phyloP scores from a whole-genome alignment of 23 tunicate genomes.

The Halocynthia roretzi region DNA sequence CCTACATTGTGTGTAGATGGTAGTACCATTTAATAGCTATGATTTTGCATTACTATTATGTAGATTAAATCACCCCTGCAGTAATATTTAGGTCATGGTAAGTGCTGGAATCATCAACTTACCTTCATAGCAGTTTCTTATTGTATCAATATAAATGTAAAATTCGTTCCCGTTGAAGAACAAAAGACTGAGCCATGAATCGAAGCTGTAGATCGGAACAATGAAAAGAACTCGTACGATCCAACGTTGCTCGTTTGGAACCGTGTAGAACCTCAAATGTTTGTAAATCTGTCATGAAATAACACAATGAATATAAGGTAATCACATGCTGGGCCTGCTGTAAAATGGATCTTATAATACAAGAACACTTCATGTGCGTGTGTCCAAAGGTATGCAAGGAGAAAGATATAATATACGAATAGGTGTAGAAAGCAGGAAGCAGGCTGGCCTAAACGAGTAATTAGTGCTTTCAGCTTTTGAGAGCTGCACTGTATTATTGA shows the following conservation, averaged over 20 bases:
- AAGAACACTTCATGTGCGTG: too few species aligned
- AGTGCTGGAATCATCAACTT: neutral
- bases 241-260: slow-evolving; percentile 91
- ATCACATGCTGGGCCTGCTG: neutral
- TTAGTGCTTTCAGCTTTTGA: too few species aligned
- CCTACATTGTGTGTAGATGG: too few species aligned
- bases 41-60: too few species aligned
- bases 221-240: slow-evolving; percentile 87
- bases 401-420: too few species aligned
- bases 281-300: slow-evolving; percentile 58
- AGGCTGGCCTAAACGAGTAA: too few species aligned
- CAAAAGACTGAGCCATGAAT: slow-evolving; percentile 93
- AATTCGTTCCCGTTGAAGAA: slow-evolving; percentile 59
- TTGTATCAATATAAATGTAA: slow-evolving; percentile 76
- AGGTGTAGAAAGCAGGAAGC: too few species aligned
- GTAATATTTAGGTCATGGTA: too few species aligned
- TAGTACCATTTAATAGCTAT: too few species aligned
- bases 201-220: slow-evolving; percentile 92
- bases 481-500: too few species aligned
- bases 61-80: too few species aligned
- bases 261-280: slow-evolving; percentile 75
- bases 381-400: too few species aligned
- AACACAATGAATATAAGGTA: neutral
- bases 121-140: slow-evolving; percentile 93
- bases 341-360: neutral